Percentiles rank a stretch among this genome's conserved stretches.
Conservation (phyloP, 2,888 invertebrate species). For the Notodonta dromedarius region DNA sequence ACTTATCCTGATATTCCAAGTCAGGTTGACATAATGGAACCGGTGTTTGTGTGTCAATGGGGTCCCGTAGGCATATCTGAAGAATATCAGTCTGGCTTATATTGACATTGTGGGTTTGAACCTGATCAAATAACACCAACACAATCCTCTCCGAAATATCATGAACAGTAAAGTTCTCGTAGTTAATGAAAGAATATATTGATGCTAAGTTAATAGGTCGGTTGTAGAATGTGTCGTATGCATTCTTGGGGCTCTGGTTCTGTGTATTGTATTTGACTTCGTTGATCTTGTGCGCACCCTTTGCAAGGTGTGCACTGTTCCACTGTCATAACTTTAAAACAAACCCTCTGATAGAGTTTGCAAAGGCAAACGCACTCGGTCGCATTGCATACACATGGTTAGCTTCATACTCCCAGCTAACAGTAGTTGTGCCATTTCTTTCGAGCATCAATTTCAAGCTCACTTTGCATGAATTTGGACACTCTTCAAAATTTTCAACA, state of each 20-base stretch:
- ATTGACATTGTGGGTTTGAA: constrained; percentile 89
- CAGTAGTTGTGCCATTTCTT: constrained; percentile 79
- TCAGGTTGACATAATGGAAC: constrained; percentile 88
- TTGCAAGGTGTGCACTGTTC: constrained; percentile 82
- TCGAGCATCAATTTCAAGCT: constrained; percentile 84
- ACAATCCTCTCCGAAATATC: constrained; percentile 89
- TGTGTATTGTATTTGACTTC: constrained; percentile 74
- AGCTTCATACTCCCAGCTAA: constrained; percentile 86
- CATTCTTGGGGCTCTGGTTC: constrained; percentile 76
- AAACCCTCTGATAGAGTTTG: constrained; percentile 87
- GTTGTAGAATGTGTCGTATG: constrained; percentile 71
- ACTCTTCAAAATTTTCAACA: constrained; percentile 88
- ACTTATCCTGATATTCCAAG: constrained; percentile 88
- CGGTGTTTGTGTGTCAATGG: constrained; percentile 58
- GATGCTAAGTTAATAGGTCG: constrained; percentile 67
- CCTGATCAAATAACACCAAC: constrained; percentile 90
- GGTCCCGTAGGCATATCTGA: constrained; percentile 86
- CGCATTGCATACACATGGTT: constrained; percentile 88
- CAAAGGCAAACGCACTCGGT: constrained; percentile 87
- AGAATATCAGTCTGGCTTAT: constrained; percentile 91
- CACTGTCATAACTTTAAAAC: constrained; percentile 94
- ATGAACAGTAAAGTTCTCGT: constrained; percentile 79
- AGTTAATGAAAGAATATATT: constrained; percentile 74
- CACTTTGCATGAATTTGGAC: constrained; percentile 88
- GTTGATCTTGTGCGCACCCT: constrained; percentile 77